Conservation (phyloP, 2,888 invertebrate species). For the Blastobasis adustella region DNA sequence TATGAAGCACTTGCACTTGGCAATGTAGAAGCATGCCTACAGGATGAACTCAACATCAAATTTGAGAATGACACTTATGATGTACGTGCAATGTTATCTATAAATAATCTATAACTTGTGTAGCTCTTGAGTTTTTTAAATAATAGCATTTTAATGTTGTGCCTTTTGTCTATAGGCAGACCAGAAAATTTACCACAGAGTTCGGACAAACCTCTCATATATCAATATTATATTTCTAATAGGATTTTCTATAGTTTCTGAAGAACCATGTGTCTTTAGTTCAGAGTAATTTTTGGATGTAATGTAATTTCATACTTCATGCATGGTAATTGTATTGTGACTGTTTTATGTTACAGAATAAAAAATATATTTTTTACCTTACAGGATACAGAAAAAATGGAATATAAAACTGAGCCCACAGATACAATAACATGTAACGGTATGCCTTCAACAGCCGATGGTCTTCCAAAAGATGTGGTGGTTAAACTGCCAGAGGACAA, state of each 20-base stretch:
- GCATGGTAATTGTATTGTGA: no score
- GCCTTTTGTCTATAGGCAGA: no score
- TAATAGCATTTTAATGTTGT: no score
- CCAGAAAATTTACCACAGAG: no score
- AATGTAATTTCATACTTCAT: no score
- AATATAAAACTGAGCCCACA: slow-evolving; percentile 43
- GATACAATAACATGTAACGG: slow-evolving; percentile 64
- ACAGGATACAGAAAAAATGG: slow-evolving; percentile 26
- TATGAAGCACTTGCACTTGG: slow-evolving; percentile 47
- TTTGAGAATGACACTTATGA: slow-evolving; percentile 28
- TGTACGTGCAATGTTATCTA: slow-evolving; percentile 20
- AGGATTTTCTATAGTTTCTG: no score
- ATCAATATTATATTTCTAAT: no score
- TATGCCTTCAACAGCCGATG: slow-evolving; percentile 47
- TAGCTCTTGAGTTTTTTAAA: neutral
- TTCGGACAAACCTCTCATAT: no score
- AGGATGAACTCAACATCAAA: slow-evolving; percentile 43
- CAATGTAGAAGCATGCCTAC: slow-evolving; percentile 55
- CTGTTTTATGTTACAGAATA: no score
- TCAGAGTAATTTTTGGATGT: no score
- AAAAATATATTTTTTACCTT: neutral
- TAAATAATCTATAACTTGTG: neutral
- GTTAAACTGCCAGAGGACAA: slow-evolving; percentile 41
- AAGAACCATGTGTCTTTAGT: no score
- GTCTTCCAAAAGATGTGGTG: slow-evolving; percentile 31